Evolutionary conservation across 2,888 invertebrate species (phyloP), one percentile per base, ranked within the genome.

Genomic region (Griposia aprilina): DNA sequence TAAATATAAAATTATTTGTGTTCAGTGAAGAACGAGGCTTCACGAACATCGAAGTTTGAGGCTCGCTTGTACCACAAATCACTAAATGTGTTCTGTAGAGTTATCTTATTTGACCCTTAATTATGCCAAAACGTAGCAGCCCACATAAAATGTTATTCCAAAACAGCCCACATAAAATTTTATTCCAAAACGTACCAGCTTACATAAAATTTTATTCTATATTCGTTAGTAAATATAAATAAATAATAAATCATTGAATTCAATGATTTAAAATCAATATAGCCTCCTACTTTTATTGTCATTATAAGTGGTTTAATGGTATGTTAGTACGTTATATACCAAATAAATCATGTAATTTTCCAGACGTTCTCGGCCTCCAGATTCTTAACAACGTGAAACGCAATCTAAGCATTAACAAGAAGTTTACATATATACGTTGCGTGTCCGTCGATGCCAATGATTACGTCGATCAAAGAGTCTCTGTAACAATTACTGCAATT

Each of bases 401-500:
- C 67, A 83, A 79, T 69, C 52, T 52, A 66, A 85, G 69, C 75
- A 74, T 86, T 79, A 88, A 52, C 67, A 71, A 74, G 79, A 82
- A 82, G 85, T 87, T 87, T 90, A 90, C 89, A 62, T 36, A 89
- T 89, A 88, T 86, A 90, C 67, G 79, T 91, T 89, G 91, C 92
- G 92, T 92, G 91, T 85, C 75, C 71, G 76, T 30, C 71, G 82
- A 80, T 65, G 68, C 55, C 52, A 79, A 87, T 84, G 74, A 84
- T 81, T 77, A 77, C 76, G 72, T 68, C 70, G 80, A 78, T 20
- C 45, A 52, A 36, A 62, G 41, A 86, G 81, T 80, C 75, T 79
- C 77, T 82, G 83, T 77, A 89, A 90, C 91, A 92, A 94, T 93
- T 92, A 90, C 90, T 80, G 90, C 84, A 92, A 94, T 93, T 93